Evolutionary conservation across 2,888 invertebrate genomes (phyloP), one percentile per base, ranked within the genome.

Genomic region (Nymphalis urticae): DNA sequence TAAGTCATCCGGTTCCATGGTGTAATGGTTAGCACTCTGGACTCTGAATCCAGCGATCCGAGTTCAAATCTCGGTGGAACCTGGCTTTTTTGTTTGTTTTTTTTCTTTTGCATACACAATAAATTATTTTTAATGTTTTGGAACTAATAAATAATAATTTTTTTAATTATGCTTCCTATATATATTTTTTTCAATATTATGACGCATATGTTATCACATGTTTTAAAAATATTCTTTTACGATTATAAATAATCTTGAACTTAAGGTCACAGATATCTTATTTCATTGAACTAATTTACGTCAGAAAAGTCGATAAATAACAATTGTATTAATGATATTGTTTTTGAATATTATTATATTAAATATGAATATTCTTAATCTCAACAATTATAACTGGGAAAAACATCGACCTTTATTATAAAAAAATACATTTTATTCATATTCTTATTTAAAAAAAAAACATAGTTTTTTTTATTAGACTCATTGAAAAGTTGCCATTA

Each of bases 11-110:
- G 95, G 95, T 95, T 94, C 95, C 95, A 95, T 95, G 95, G 95
- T 95, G 95, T 95, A 95, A 95, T 94, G 95, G 95, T 95, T 94
- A 95, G 95, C 95, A 95, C 95, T 95, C 95, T 95, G 95, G 95
- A 95, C 95, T 95, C 94, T 95, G 95, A 95, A 95, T 95, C 95
- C 95, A 95, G 95, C 95, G 95, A 95, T 95, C 95, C 95, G 95
- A 95, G 95, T 95, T 95, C 95, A 95, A 95, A 95, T 95, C 95
- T 95, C 95, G 95, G 95, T 95, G 95, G 95, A 94, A 95, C 95
- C 95, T 92, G 82, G 21, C n/a, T 67, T 80, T 83, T 84, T 85
- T 62, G 53, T 67, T 66, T 64, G 53, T 67, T 66, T 64, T 58
- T 60, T 42, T 58, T 56, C 62, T 72, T 66, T 61, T 21, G 2